phyloP scores from a whole-genome alignment of 2,797 vertebrate genomes.

The Enteromius paludinosus region DNA sequence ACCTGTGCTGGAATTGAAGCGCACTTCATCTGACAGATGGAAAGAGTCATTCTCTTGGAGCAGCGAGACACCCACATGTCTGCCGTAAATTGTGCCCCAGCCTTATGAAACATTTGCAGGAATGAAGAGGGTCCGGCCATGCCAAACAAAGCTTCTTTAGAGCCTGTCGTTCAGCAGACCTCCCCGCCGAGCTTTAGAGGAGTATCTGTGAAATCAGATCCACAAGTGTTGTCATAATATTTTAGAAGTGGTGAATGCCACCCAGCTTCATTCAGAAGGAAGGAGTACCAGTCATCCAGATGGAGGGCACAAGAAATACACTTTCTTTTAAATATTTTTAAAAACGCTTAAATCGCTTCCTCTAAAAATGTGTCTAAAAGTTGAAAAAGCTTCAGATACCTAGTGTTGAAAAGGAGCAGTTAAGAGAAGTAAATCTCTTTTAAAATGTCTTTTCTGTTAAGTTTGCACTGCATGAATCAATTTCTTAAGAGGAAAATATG shows the following conservation, averaged over 20 bases:
- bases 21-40: background rate
- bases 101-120: slow-evolving; percentile 39
- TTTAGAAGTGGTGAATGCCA: slow-evolving; percentile 59
- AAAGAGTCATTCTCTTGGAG: slow-evolving; percentile 21
- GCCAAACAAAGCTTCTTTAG: slow-evolving; percentile 51
- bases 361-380: background rate
- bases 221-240: slow-evolving; percentile 57
- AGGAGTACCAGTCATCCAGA: slow-evolving; percentile 48
- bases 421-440: background rate
- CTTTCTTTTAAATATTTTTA: slow-evolving; percentile 4
- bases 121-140: slow-evolving; percentile 36
- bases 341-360: background rate
- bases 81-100: slow-evolving; percentile 15
- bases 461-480: slow-evolving; percentile 50
- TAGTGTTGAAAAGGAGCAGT: background rate
- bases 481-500: no score
- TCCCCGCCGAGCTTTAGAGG: slow-evolving; percentile 42
- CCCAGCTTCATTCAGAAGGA: slow-evolving; percentile 51
- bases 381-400: background rate
- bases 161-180: slow-evolving; percentile 6
- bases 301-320: background rate
- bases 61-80: slow-evolving; percentile 4
- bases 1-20: slow-evolving; percentile 19
- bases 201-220: slow-evolving; percentile 55
- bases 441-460: background rate